phyloP scores from a whole-genome alignment of 1,140 invertebrate genomes.

The Elysia chlorotica region DNA sequence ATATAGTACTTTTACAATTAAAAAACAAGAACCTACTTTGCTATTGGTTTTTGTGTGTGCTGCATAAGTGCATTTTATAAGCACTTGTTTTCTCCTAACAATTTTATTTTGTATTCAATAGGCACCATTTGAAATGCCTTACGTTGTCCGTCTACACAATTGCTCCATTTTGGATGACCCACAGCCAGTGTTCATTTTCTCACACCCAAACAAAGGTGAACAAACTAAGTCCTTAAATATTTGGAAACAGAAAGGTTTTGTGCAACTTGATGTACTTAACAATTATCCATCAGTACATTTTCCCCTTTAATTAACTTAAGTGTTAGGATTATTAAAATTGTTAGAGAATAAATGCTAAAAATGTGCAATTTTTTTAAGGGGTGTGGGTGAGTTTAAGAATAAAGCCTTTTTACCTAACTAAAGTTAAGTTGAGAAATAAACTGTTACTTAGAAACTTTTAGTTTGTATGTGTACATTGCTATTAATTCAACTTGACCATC shows the following conservation, averaged over 20 bases:
- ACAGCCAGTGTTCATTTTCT: slow-evolving; percentile 84
- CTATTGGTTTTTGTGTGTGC: no score
- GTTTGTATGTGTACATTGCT: no score
- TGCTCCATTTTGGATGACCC: slow-evolving; percentile 81
- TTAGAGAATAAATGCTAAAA: neutral
- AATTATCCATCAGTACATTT: neutral
- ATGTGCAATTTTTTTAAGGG: neutral
- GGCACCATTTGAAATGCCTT: slow-evolving; percentile 82
- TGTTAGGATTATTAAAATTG: neutral
- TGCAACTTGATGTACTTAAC: neutral
- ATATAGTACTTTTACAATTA: no score
- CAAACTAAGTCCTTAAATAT: neutral
- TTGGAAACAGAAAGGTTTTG: no score
- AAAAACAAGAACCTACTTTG: no score
- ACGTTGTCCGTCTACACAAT: slow-evolving; percentile 92
- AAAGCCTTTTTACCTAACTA: no score
- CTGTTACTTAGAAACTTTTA: no score
- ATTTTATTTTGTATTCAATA: slow-evolving; percentile 34
- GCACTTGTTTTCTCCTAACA: neutral
- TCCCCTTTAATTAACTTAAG: no score
- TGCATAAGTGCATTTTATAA: no score
- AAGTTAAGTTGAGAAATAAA: no score
- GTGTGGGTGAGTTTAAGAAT: no score
- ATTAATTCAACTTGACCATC: no score
- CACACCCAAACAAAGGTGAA: slow-evolving; percentile 79